These are phyloP conservation scores for Drosophila serrata DNA, from an alignment of 1,140 invertebrate species.

Conservation along the genomic window DNA sequence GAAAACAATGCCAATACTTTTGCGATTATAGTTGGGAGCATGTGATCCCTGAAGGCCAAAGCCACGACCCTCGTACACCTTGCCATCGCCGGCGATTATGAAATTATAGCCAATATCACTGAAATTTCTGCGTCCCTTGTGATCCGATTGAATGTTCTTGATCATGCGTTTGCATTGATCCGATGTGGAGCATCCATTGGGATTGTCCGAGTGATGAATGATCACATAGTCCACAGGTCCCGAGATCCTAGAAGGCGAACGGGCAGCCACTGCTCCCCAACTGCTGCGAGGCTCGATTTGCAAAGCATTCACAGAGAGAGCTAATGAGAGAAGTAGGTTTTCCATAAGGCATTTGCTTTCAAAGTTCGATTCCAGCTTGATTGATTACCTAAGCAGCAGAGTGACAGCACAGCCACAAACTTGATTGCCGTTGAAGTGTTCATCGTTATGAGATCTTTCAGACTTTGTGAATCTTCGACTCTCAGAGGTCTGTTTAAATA, in stretches of 20 bases:
- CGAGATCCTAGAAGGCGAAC: conserved; percentile 65
- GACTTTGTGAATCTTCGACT: conserved; percentile 17
- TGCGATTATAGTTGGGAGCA: conserved; percentile 88
- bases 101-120: conserved; percentile 90
- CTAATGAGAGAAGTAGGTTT: conserved; percentile 1
- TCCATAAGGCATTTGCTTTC: not conserved
- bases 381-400: conserved; percentile 65
- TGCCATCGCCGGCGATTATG: conserved; percentile 86
- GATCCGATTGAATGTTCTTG: conserved; percentile 87
- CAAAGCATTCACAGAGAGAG: conserved; percentile 44
- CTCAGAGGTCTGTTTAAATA: conserved; percentile 57
- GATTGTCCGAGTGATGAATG: conserved; percentile 90
- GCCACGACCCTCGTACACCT: conserved; percentile 90
- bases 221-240: conserved; percentile 89
- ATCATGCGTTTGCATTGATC: conserved; percentile 87
- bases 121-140: conserved; percentile 88
- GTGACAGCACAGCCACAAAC: conserved; percentile 38
- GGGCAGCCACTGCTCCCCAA: conserved; percentile 72
- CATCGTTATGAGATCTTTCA: conserved; percentile 37
- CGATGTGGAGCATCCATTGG: conserved; percentile 86
- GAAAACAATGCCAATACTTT: conserved; percentile 89
- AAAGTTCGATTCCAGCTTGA: conserved; percentile 1
- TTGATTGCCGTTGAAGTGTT: conserved; percentile 46
- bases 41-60: conserved; percentile 90
- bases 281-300: conserved; percentile 77